Evolutionary conservation across 2,888 invertebrate species (phyloP).

Genomic region (Philhelius pedissequus): DNA sequence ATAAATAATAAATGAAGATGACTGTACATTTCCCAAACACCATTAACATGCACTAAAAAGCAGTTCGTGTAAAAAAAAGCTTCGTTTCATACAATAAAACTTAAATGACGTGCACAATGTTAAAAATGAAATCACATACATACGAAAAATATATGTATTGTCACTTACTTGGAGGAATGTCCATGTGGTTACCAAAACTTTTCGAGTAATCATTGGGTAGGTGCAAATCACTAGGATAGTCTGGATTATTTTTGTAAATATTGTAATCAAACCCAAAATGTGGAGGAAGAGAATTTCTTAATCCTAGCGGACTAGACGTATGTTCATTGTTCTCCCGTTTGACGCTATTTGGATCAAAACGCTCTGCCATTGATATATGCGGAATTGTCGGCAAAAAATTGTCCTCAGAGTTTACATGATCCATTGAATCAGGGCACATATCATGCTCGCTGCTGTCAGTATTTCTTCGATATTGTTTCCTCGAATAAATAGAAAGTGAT

Average conservation of each 20-base stretch:
- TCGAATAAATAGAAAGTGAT: slow-evolving; percentile 76
- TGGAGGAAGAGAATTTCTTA: slow-evolving; percentile 73
- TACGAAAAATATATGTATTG: background rate
- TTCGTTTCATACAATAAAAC: background rate
- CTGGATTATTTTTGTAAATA: slow-evolving; percentile 74
- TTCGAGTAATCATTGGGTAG: slow-evolving; percentile 77
- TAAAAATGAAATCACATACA: slow-evolving; percentile 9
- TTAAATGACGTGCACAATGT: slow-evolving; percentile 2
- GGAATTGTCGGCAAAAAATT: slow-evolving; percentile 77
- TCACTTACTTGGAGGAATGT: slow-evolving; percentile 78
- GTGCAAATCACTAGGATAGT: slow-evolving; percentile 78
- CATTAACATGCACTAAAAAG: background rate
- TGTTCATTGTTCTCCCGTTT: slow-evolving; percentile 76
- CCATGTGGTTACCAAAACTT: slow-evolving; percentile 78
- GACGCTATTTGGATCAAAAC: slow-evolving; percentile 76
- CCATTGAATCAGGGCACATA: slow-evolving; percentile 74
- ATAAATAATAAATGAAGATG: background rate
- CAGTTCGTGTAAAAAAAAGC: background rate
- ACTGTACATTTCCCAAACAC: background rate
- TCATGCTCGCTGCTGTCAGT: slow-evolving; percentile 72
- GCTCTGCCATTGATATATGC: slow-evolving; percentile 78
- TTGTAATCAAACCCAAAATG: slow-evolving; percentile 76
- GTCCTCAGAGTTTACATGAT: slow-evolving; percentile 76
- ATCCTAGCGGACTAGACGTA: slow-evolving; percentile 70
- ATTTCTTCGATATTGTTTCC: slow-evolving; percentile 75